Evolutionary conservation across 1,140 invertebrate species (phyloP).

Genomic region (Trichogramma pretiosum): DNA sequence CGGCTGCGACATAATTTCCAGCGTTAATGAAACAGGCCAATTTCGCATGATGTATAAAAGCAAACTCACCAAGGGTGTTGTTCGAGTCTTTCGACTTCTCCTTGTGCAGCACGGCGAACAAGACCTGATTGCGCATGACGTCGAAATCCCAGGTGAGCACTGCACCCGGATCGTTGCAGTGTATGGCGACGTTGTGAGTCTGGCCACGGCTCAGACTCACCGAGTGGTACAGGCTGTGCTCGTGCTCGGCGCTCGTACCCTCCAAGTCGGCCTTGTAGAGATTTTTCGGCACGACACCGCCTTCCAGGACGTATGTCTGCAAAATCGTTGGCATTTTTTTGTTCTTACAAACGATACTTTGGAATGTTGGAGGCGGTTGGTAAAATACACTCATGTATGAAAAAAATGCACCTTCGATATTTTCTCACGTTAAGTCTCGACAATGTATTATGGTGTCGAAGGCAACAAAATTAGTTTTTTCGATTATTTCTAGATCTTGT

Average conservation of each 20-base stretch:
- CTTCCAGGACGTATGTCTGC: slow-evolving; percentile 75
- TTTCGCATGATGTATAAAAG: background rate
- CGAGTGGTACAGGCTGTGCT: slow-evolving; percentile 49
- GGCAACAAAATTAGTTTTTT: no score
- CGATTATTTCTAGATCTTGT: no score
- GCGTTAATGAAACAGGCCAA: no score
- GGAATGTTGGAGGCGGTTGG: no score
- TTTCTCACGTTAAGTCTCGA: no score
- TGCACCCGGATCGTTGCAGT: slow-evolving; percentile 74
- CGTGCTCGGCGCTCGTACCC: slow-evolving; percentile 47
- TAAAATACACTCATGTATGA: no score
- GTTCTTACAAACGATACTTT: no score
- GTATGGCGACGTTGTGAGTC: slow-evolving; percentile 76
- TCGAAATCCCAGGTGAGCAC: slow-evolving; percentile 97
- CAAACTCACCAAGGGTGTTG: background rate
- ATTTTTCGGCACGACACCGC: slow-evolving; percentile 81
- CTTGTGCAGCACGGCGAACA: slow-evolving; percentile 68
- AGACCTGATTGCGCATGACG: slow-evolving; percentile 80
- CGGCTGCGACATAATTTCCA: slow-evolving; percentile 15
- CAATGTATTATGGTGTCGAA: no score
- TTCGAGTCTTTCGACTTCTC: slow-evolving; percentile 21
- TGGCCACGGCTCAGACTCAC: slow-evolving; percentile 50
- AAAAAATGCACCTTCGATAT: no score
- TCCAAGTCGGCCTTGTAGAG: slow-evolving; percentile 73
- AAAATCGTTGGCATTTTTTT: no score